Conservation (phyloP, 2,113 vertebrate species). For the Marcusenius ussheri region DNA sequence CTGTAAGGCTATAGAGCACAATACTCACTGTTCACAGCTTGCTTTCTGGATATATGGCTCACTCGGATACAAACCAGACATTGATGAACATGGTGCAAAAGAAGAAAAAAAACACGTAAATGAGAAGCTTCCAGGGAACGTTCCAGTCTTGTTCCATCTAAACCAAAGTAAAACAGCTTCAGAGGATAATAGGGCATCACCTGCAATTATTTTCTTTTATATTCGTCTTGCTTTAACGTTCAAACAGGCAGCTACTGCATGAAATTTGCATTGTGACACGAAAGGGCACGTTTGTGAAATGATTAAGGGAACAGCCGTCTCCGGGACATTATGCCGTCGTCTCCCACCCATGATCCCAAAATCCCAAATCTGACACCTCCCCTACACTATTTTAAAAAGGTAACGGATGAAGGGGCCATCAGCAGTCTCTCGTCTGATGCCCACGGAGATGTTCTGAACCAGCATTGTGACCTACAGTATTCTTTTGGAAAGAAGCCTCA, state of each 20-base stretch:
- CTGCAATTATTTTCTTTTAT: background rate
- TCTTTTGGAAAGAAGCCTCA: background rate
- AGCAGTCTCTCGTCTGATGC: background rate
- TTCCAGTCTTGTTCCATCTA: background rate
- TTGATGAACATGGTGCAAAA: conserved; percentile 26
- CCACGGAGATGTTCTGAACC: background rate
- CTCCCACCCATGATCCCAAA: background rate
- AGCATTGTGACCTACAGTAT: background rate
- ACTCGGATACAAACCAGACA: conserved; percentile 24
- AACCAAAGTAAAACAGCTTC: background rate
- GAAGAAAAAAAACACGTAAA: background rate
- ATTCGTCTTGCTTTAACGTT: background rate
- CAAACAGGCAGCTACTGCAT: background rate
- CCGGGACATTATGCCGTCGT: background rate
- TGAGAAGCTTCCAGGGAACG: background rate
- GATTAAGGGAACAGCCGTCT: no score
- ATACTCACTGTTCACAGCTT: conserved; percentile 40
- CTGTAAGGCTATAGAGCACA: conserved; percentile 27
- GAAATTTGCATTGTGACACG: background rate
- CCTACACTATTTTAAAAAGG: background rate
- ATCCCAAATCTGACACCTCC: background rate
- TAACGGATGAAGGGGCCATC: background rate
- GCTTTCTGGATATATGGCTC: conserved; percentile 39
- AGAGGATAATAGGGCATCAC: no score
- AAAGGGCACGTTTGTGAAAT: background rate